Conservation (phyloP, 2,888 invertebrate species). For the Drosophila fungiperda region DNA sequence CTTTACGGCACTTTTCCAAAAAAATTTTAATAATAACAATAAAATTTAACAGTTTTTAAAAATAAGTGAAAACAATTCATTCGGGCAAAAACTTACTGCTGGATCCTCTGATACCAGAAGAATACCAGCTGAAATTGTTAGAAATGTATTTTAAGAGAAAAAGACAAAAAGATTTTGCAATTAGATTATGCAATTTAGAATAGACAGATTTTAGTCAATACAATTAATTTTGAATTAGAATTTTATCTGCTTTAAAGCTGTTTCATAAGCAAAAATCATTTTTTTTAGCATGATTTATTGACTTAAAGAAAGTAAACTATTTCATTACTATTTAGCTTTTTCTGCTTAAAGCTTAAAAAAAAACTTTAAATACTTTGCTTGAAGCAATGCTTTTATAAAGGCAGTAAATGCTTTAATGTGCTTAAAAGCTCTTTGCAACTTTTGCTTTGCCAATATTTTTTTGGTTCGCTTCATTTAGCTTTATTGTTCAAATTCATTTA, state of each 20-base stretch:
- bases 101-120: too few relatives aligned
- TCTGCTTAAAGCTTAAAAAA: not conserved
- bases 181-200: not conserved
- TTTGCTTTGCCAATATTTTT: not conserved
- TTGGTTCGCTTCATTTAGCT: not conserved
- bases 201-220: not conserved
- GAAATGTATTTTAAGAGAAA: too few relatives aligned
- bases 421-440: not conserved
- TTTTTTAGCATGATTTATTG: not conserved
- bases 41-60: too few relatives aligned
- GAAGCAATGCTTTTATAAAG: not conserved
- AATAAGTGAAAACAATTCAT: too few relatives aligned
- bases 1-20: not conserved
- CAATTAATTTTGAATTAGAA: not conserved
- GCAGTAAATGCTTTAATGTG: not conserved
- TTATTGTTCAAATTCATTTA: not conserved
- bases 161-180: too few relatives aligned
- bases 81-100: too few relatives aligned
- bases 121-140: too few relatives aligned
- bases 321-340: not conserved
- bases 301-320: not conserved
- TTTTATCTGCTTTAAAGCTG: not conserved
- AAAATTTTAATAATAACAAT: too few relatives aligned
- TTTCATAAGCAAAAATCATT: not conserved
- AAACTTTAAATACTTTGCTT: not conserved